phyloP scores from a whole-genome alignment of 2,888 invertebrate genomes.

The Pammene aurita region DNA sequence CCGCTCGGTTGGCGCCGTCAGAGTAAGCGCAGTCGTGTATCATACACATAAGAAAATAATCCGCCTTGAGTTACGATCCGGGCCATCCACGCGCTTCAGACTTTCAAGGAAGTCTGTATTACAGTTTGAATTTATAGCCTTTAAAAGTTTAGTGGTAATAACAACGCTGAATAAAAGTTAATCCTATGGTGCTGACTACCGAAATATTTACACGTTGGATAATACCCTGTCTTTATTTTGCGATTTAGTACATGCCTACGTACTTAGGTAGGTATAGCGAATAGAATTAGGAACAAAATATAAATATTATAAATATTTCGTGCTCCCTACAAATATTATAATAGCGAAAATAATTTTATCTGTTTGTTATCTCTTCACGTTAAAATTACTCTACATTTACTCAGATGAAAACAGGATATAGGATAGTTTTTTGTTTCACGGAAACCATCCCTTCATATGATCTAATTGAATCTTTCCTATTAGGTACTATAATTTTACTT shows the following conservation, averaged over 20 bases:
- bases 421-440: too few species aligned
- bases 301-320: too few species aligned
- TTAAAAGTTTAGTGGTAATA: conserved; percentile 48
- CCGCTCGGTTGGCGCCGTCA: conserved; percentile 67
- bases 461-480: too few species aligned
- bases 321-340: too few species aligned
- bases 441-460: too few species aligned
- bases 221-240: not conserved
- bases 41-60: conserved; percentile 80
- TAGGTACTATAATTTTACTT: too few species aligned
- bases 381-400: too few species aligned
- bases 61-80: conserved; percentile 71
- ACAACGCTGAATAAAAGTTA: conserved; percentile 42
- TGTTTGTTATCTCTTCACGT: too few species aligned
- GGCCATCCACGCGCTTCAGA: conserved; percentile 60
- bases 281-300: not conserved
- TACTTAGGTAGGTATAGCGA: not conserved
- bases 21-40: conserved; percentile 74
- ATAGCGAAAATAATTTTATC: too few species aligned
- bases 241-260: not conserved
- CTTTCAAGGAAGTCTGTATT: conserved; percentile 57
- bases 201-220: conserved; percentile 25
- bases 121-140: conserved; percentile 57
- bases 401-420: too few species aligned
- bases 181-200: conserved; percentile 19